These are phyloP conservation scores for Drosophila prolongata DNA, from an alignment of 2,888 invertebrate genomes.

Conservation along the genomic window DNA sequence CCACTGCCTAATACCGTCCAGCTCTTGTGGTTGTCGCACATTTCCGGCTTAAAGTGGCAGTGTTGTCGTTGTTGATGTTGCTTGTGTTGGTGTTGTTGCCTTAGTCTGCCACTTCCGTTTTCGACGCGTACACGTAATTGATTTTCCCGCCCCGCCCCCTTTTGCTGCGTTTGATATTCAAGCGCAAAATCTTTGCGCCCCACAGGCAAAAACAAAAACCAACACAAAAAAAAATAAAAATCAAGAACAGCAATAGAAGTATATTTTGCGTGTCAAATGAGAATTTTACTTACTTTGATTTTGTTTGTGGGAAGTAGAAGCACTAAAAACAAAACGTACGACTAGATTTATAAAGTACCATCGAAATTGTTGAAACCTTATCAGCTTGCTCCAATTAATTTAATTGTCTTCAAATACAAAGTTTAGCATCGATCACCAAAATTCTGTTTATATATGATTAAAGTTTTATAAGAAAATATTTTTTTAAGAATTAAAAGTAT, in stretches of 20 bases:
- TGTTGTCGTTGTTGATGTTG: slow-evolving; percentile 28
- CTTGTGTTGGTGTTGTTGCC: slow-evolving; percentile 20
- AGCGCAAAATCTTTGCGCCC: slow-evolving; percentile 32
- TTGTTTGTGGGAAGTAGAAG: not conserved
- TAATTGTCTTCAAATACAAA: too few species aligned
- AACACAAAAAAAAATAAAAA: not conserved
- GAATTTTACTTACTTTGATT: slow-evolving; percentile 57
- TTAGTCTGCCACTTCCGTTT: slow-evolving; percentile 54
- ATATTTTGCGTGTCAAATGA: slow-evolving; percentile 48
- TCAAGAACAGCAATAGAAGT: slow-evolving; percentile 9
- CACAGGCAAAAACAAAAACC: slow-evolving; percentile 10
- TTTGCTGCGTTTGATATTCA: slow-evolving; percentile 32
- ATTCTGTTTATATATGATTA: too few species aligned
- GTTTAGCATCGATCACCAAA: too few species aligned
- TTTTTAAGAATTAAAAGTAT: too few species aligned
- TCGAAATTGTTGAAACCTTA: not conserved
- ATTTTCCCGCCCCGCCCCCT: slow-evolving; percentile 48
- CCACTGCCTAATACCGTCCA: slow-evolving; percentile 44
- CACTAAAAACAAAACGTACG: not conserved
- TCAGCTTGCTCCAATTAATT: not conserved
- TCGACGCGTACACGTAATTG: slow-evolving; percentile 57
- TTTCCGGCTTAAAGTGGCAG: slow-evolving; percentile 60
- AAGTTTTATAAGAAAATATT: too few species aligned
- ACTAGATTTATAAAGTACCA: too few species aligned
- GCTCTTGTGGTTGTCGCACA: slow-evolving; percentile 57